These are phyloP conservation scores for Caenorhabditis sinica DNA, from an alignment of 2,888 invertebrate genomes.

Conservation along the genomic window DNA sequence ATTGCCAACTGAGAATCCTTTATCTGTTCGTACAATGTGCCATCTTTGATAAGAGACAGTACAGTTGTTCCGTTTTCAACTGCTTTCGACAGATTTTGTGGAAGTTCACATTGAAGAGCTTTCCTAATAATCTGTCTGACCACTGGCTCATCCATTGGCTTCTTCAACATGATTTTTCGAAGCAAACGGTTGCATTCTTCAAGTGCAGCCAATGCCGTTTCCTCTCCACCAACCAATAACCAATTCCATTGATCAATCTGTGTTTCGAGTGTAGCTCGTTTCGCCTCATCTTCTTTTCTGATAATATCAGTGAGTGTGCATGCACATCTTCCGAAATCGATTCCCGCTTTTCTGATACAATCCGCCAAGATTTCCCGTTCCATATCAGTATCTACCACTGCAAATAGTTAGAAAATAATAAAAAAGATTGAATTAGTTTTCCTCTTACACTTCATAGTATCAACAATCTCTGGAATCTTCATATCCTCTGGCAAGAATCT, in stretches of 20 bases:
- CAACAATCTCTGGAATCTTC: slow-evolving; percentile 52
- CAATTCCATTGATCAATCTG: slow-evolving; percentile 65
- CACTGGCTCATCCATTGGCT: slow-evolving; percentile 25
- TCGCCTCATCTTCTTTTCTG: slow-evolving; percentile 33
- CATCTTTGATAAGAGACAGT: slow-evolving; percentile 46
- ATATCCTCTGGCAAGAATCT: slow-evolving; percentile 57
- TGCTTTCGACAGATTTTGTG: slow-evolving; percentile 24
- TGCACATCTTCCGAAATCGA: slow-evolving; percentile 56
- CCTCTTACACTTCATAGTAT: slow-evolving; percentile 61
- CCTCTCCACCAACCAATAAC: slow-evolving; percentile 59
- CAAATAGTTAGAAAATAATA: background rate
- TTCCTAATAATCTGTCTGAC: slow-evolving; percentile 46
- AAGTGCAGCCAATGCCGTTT: slow-evolving; percentile 60
- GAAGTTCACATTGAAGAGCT: slow-evolving; percentile 47
- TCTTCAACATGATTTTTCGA: slow-evolving; percentile 38
- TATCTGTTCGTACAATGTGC: slow-evolving; percentile 15
- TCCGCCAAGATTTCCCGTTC: slow-evolving; percentile 46
- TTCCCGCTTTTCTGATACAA: slow-evolving; percentile 22
- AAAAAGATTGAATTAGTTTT: no score
- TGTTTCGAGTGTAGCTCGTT: slow-evolving; percentile 17
- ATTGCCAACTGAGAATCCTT: background rate
- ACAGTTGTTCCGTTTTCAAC: slow-evolving; percentile 23
- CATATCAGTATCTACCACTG: slow-evolving; percentile 54
- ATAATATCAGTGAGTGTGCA: slow-evolving; percentile 46
- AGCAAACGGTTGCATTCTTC: slow-evolving; percentile 64